A percentile compares a stretch with the other conserved stretches of the same genome.
These are phyloP conservation scores for Gisinianus flammeolus DNA, from an alignment of 2,888 invertebrate species.

Conservation along the genomic window DNA sequence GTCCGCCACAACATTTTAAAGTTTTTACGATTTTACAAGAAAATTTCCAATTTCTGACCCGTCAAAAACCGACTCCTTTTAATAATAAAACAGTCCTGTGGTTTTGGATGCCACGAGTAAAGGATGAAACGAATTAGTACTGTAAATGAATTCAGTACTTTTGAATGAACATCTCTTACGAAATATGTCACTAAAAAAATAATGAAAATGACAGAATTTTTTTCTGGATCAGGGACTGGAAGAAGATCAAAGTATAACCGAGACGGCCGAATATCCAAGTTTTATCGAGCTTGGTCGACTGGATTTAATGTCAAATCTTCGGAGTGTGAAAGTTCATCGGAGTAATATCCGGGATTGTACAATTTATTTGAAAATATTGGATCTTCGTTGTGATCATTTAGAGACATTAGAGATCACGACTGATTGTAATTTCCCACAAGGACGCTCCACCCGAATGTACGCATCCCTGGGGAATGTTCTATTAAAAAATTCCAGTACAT, in stretches of 20 bases:
- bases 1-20: too few relatives aligned
- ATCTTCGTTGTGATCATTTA: slow-evolving; percentile 41
- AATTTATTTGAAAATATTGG: slow-evolving; percentile 54
- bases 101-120: too few relatives aligned
- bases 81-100: too few relatives aligned
- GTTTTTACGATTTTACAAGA: too few relatives aligned
- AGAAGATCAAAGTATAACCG: slow-evolving; percentile 52
- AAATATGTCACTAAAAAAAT: too few relatives aligned
- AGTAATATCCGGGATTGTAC: slow-evolving; percentile 55
- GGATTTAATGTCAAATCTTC: slow-evolving; percentile 40
- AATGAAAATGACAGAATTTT: too few relatives aligned
- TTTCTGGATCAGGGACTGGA: slow-evolving; percentile 55
- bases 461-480: slow-evolving; percentile 44
- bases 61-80: too few relatives aligned
- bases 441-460: slow-evolving; percentile 50
- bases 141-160: too few relatives aligned
- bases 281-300: slow-evolving; percentile 44
- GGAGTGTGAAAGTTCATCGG: slow-evolving; percentile 49
- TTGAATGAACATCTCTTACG: too few relatives aligned
- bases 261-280: slow-evolving; percentile 46
- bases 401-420: slow-evolving; percentile 52
- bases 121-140: too few relatives aligned
- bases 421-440: slow-evolving; percentile 54
- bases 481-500: slow-evolving; percentile 36
- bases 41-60: too few relatives aligned